Base-by-base conservation (phyloP, 2,797 vertebrate species). In the Brachymystax lenok region DNA sequence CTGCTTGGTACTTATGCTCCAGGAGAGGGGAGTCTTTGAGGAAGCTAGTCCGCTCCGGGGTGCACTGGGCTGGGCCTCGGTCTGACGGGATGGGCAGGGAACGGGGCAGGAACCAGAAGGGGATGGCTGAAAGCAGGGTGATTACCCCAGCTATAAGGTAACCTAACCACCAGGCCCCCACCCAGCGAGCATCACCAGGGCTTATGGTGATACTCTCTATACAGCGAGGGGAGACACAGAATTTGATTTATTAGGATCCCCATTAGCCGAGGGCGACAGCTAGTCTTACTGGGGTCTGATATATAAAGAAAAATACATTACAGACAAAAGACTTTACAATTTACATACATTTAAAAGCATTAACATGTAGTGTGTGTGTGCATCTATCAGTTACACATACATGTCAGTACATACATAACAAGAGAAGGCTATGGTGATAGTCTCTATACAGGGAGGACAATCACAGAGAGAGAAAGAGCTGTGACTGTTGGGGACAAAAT, bases 121-220 rank as follows among this genome's bases (percentile, higher is more conserved):
- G 96, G 79, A 98, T 89, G 40, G 95, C 95, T 81, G 92, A 88
- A 0, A 96, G 81, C 61, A 97, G 77, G 63, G 84, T 93, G 46
- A 92, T 69, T n/a, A 77, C 24, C 50, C 95, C 96, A 19, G 91
- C 86, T 51, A 95, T 84, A 77, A 98, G 76, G 90, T 97, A 98
- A 46, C 95, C 92, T 59, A 98, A 88, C 97, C 97, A 99, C 97
- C 97, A 99, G 0, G 97, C 97, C 12, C 97, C 97, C 82, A 99
- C 96, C 97, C 97, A 99, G 33, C 96, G 96, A 17, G 96, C 90
- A 59, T 99, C 97, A 30, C 89, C 89, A 1, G 95, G 93, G 7
- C 94, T 95, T 84, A 99, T 96, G 68, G 91, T 93, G 83, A 99
- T 89, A 46, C 80, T 94, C n/a, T 93, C 97, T 99, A 79, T n/a